Evolutionary conservation across 2,113 vertebrate genomes (phyloP), one percentile per base, ranked within the genome.

Genomic region (Siniperca chuatsi): DNA sequence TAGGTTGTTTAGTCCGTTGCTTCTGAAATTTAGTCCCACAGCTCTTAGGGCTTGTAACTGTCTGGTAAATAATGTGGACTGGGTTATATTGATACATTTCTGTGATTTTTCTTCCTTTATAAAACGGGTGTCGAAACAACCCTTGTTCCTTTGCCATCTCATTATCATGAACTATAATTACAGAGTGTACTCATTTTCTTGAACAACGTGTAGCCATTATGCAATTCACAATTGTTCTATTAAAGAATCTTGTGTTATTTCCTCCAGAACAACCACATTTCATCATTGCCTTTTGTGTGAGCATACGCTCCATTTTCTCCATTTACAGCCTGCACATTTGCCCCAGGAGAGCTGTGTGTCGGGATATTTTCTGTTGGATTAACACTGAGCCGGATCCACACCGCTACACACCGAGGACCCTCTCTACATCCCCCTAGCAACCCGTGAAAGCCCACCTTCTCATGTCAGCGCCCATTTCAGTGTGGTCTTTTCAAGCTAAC

Each of bases 231-330:
- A 79, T 83, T 90, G 85, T 88, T 82, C 73, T 57, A 81, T 87
- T 79, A 81, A 82, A 75, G 64, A 78, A 83, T 82, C 71, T 57
- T 52, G 29, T 90, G 83, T 90, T 79, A 87, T 89, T 90, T 92
- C 78, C 72, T 82, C 44, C 78, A 50, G 74, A 76, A 88, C 81
- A 71, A 77, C 60, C 70, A 35, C 85, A 81, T 92, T 89, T 93
- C 84, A 83, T 89, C 81, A 68, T 62, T 66, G 69, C 58, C 46
- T 83, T 88, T 87, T 88, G 72, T 92, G 46, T 13, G 44, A 83
- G 64, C 84, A 57, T 35, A 78, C 35, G 61, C 54, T 75, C 62
- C 76, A 81, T 85, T 83, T 89, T 89, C 86, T 84, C 75, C 61
- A 65, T 75, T 86, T 87, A 64, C 79, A 82, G 68, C 82, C 85